Evolutionary conservation across 2,797 vertebrate species (phyloP), one percentile per base, ranked within the genome.

Genomic region (Danio tinwini): DNA sequence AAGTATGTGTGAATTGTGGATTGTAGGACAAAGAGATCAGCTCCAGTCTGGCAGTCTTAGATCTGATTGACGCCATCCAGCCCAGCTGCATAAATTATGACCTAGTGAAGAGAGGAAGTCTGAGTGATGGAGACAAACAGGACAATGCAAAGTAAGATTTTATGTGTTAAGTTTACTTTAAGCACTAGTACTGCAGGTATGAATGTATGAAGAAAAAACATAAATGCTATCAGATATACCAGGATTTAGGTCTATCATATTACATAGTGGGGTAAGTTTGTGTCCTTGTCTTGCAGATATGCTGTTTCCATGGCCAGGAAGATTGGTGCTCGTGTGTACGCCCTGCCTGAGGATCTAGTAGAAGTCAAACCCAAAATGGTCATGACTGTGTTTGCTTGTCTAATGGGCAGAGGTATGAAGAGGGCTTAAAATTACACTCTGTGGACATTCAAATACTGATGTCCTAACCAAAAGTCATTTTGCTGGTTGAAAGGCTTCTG

Each of bases 361-460:
- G 97, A 99, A 89, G 91, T 97, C 84, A 98, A 98, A 82, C 96
- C 91, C 17, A 99, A 99, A 90, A 98, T 99, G 97, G 98, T 99
- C 89, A 98, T 99, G 98, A 99, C 96, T 0, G 95, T 99, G 87
- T 99, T 99, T 64, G 98, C 98, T 49, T 99, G 97, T 86, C 93
- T 99, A 92, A 98, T 99, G 98, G 98, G 96, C 59, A 90, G 96
- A 85, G 97, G 97, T 75, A 96, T 98, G 96, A 97, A 98, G 91
- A 92, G 87, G 86, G 96, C 91, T 17, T 98, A 96, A 92, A 80
- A 47, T 5, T 55, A 44, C 75, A 62, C 42, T 69, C 47, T 21
- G 44, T 21, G 49, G 74, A 80, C 81, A 78, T 80, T 76, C 85
- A 84, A 76, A 83, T 85, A 74, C 83, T 82, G 85, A 87, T 74